A percentile compares a stretch with the other conserved stretches of the same genome.
Evolutionary conservation across 2,797 vertebrate species (phyloP).

Genomic region (Tokudaia tokunoshimensis): DNA sequence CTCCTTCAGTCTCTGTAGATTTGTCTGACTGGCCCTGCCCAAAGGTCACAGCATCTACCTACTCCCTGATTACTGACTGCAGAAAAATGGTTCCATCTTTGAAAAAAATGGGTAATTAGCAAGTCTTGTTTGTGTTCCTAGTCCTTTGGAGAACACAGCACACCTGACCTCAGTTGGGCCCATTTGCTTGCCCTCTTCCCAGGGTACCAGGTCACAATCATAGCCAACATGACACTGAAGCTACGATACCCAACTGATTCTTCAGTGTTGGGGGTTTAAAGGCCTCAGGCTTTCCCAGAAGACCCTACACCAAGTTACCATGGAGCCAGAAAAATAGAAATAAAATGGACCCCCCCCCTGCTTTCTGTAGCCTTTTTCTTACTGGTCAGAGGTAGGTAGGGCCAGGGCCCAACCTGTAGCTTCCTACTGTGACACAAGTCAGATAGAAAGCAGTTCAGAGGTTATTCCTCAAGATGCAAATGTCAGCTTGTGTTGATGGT

Average conservation of each 20-base stretch:
- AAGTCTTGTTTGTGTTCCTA: neutral
- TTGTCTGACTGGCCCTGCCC: neutral
- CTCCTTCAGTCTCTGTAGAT: conserved; percentile 37
- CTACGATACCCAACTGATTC: neutral
- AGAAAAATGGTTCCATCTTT: neutral
- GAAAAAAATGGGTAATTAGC: neutral
- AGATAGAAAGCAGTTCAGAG: too few species aligned
- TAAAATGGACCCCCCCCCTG: neutral
- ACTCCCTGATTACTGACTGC: neutral
- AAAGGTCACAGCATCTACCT: neutral
- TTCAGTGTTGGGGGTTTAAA: neutral
- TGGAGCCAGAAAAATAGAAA: neutral
- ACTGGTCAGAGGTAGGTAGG: neutral
- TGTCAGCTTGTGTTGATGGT: neutral
- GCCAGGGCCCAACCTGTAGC: neutral
- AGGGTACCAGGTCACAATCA: neutral
- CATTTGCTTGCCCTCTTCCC: neutral
- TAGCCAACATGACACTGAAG: neutral
- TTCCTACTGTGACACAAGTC: neutral
- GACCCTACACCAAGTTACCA: neutral
- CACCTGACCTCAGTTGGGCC: neutral
- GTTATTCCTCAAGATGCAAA: neutral
- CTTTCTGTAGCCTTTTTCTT: neutral
- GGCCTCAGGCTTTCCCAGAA: neutral
- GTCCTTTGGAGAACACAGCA: neutral